Conservation (phyloP, 2,113 vertebrate genomes). For the Hippocampus guttulatus region DNA sequence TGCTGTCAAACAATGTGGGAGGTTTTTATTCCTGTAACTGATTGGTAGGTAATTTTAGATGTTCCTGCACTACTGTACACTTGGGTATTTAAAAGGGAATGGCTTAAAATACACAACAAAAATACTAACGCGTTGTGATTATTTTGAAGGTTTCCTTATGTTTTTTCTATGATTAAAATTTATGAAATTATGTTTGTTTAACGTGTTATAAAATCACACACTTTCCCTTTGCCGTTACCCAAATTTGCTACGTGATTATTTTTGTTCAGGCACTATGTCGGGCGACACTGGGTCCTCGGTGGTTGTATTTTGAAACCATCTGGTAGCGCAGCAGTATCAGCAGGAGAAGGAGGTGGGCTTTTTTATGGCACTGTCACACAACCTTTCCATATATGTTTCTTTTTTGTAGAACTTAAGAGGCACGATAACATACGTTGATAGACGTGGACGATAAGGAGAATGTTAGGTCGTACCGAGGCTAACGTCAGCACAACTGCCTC, state of each 20-base stretch:
- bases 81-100: slow-evolving; percentile 48
- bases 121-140: slow-evolving; percentile 29
- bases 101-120: slow-evolving; percentile 24
- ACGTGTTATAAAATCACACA: not conserved
- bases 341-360: slow-evolving; percentile 54
- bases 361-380: not conserved
- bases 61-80: slow-evolving; percentile 21
- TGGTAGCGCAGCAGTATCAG: slow-evolving; percentile 33
- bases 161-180: not conserved
- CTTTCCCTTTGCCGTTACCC: not conserved
- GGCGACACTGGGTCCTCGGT: slow-evolving; percentile 48
- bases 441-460: not conserved
- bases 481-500: slow-evolving; percentile 41
- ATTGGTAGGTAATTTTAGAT: slow-evolving; percentile 19
- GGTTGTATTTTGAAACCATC: slow-evolving; percentile 65
- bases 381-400: not conserved
- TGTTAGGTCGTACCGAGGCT: slow-evolving; percentile 39
- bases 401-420: too few relatives aligned
- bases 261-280: slow-evolving; percentile 50
- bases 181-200: not conserved
- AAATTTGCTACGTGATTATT: not conserved
- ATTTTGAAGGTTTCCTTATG: not conserved
- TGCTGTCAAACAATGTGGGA: slow-evolving; percentile 4
- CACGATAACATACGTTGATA: not conserved
- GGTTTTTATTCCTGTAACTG: slow-evolving; percentile 33